Base-by-base conservation (phyloP, 2,113 vertebrate genomes). In the Nestor notabilis region DNA sequence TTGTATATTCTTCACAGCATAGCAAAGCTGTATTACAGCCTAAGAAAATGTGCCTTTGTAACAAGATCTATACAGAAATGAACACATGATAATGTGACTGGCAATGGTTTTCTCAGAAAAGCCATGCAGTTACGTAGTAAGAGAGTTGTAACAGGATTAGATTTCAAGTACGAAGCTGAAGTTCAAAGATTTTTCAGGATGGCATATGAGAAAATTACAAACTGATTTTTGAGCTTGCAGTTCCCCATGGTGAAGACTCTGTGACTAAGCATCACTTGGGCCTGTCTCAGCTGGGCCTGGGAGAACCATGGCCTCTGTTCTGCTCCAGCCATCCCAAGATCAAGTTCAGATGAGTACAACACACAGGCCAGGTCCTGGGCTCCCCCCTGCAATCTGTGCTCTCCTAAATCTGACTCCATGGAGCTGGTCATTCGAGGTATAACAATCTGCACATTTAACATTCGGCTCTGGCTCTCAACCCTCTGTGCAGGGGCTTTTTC, bases 1-100 rank as follows among this genome's bases (percentile, higher is more conserved):
- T 35, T 0, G 0, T 68, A 4, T 41, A 39, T 83, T 69, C 44
- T 68, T 85, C 85, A 10, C 23, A 13, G 25, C 17, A 7, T 4
- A 49, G 92, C 56, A 90, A 92, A 92, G 74, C 84, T 83, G 78
- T 43, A 76, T 70, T 29, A 80, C 20, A 92, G 83, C 75, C 95
- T 31, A 64, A 46, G 89, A 94, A 93, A 95, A 92, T 87, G 83
- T 89, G 90, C 39, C 64, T 85, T 92, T 83, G 89, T 89, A 93
- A 95, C 83, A 46, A 86, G 82, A 88, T 77, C 90, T 72, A 6
- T 31, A 23, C 8, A 78, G 83, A 86, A 86, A 75, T 53, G 49
- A 84, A 16, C 39, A 47, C n/a, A 8, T 2, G 37, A 53, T 29
- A 27, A 85, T 8, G 74, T 41, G 74, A 47, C 79, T 55, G 85